Evolutionary conservation across 1,140 invertebrate species (phyloP), one percentile per base, ranked within the genome.

Genomic region (Drosophila arawakana): DNA sequence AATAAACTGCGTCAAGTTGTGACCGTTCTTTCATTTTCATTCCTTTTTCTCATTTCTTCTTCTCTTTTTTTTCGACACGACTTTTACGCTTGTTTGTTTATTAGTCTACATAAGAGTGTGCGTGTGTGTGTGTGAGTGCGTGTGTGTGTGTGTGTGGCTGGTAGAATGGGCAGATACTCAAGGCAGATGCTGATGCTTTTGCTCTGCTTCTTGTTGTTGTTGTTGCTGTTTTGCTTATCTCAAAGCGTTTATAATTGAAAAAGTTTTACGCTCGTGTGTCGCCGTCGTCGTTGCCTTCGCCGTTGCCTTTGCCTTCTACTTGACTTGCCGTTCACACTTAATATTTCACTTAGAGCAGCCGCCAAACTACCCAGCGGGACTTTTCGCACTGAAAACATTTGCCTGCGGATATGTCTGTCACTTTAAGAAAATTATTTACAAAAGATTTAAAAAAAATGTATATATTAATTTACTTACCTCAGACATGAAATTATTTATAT

Each of bases 191-290:
- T 15, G 57, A 21, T 68, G 55, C 18, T 21, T 21, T 13, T 61
- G 10, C 6, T 57, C 34, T 43, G 18, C 13, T 39, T 63, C 43
- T 13, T 72, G 18, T 21, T 43, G 60, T 46, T 68, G 60, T 34
- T 69, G 59, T 43, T 63, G 63, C 55, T 61, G 58, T 37, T 67
- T 68, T 63, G 47, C 61, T 77, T 84, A 68, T 73, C 63, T 55
- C 43, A 76, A 75, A 67, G 67, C 59, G 55, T 65, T 81, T 81
- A 85, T 85, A 85, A 85, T 85, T 85, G 82, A 85, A 85, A 85
- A 85, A 85, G 81, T 85, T 84, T 85, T 74, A 7, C 72, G 72
- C 66, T 69, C 69, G 35, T 69, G 71, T 69, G 72, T 62, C 66
- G 57, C 57, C 63, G 35, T 74, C 30, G 69, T 61, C 52, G 30